Base-by-base conservation (phyloP, 2,888 invertebrate species). In the Agrotis ipsilon region DNA sequence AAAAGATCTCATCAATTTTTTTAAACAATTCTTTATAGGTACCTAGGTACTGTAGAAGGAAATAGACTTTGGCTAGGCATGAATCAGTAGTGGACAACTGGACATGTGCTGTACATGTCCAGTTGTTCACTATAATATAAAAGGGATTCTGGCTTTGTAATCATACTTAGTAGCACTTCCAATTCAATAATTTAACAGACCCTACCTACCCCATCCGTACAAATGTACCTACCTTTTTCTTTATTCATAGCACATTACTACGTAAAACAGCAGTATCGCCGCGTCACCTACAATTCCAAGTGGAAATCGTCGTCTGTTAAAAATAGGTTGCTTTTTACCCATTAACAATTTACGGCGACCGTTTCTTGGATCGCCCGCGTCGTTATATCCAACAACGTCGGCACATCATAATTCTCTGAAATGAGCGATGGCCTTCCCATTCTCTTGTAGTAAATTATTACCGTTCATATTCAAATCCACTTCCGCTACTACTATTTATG, bases 401-500 rank as follows among this genome's bases (percentile, higher is more conserved):
- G 21, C 51, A 59, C 62, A 60, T 70, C 39, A 67, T 69, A 63
- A 66, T 64, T 76, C 60, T 27, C 32, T 48, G 60, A 80, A 76
- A 65, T 68, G 2, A 48, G 62, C 14, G 52, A 71, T 58, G 59
- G 55, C 80, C 81, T 78, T 60, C 62, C 68, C 51, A 60, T 69
- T 69, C 61, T 58, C 52, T 65, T 43, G 68, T 65, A 64, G 54
- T 80, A 77, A 80, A 73, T 80, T 43, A 66, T 67, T 69, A 70
- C 62, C 43, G 39, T 68, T 65, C 58, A 58, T 58, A 70, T 68
- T 62, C 48, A 70, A 70, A 78, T 70, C 48, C 19, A 66, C 68
- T 71, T 78, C 81, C 78, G 72, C 57, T 60, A 19, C 64, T 55
- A 62, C 13, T 66, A 55, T 18, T 16, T 64, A 58, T 32, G 58